phyloP scores from a whole-genome alignment of 2,797 vertebrate species.

The Dromococcyx pavoninus region DNA sequence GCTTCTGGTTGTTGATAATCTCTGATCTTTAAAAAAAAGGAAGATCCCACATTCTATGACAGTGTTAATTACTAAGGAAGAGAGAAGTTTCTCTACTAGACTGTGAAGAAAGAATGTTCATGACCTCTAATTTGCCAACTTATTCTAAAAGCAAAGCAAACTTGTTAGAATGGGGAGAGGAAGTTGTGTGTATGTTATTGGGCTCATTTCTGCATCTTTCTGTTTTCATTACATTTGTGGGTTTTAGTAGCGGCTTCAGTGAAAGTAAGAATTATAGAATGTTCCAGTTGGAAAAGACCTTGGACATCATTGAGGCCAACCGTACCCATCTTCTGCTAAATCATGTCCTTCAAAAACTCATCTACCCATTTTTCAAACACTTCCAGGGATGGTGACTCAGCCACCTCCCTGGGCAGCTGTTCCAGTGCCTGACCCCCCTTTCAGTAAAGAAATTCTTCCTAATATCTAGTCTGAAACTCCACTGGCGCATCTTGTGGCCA shows the following conservation, averaged over 20 bases:
- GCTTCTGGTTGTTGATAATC: not conserved
- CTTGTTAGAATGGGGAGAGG: not conserved
- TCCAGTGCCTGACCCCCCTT: no score
- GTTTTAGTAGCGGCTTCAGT: not conserved
- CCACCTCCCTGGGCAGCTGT: no score
- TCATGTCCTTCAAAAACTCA: no score
- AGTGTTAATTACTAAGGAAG: not conserved
- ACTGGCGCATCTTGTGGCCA: no score
- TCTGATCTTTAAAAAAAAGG: not conserved
- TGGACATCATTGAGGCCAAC: no score
- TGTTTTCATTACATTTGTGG: not conserved
- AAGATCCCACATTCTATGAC: fast-evolving
- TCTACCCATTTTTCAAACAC: no score
- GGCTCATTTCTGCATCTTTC: not conserved
- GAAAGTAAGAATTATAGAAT: not conserved
- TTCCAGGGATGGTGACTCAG: no score
- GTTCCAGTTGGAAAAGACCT: no score
- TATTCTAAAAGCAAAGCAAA: not conserved
- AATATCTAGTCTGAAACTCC: no score
- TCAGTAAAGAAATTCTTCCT: no score
- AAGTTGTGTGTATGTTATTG: fast-evolving
- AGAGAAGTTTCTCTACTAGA: not conserved
- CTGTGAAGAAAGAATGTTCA: not conserved
- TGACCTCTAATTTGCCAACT: not conserved
- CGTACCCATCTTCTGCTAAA: no score